Evolutionary conservation across 2,797 vertebrate genomes (phyloP).

Genomic region (Dicrostonyx torquatus): DNA sequence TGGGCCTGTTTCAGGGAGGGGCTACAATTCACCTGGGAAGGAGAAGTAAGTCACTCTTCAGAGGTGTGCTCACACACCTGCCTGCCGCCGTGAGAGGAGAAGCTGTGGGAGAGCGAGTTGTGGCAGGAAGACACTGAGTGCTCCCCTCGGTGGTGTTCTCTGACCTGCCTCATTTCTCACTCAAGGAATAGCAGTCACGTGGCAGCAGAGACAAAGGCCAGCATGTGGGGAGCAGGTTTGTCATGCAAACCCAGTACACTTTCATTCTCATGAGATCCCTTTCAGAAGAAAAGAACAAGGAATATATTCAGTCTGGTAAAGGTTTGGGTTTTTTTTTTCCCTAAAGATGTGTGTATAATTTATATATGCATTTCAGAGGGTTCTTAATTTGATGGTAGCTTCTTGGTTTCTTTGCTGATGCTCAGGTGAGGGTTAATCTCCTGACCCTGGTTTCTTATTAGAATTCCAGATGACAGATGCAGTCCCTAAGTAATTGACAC

Average conservation of each 20-base stretch:
- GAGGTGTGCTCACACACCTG: background rate
- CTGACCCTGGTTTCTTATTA: background rate
- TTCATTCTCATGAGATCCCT: conserved; percentile 11
- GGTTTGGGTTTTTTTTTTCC: background rate
- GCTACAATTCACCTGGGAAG: background rate
- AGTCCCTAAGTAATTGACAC: background rate
- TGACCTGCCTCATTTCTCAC: background rate
- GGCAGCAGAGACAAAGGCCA: background rate
- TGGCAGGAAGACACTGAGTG: background rate
- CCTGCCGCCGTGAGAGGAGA: background rate
- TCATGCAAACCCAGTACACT: background rate
- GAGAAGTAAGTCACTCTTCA: background rate
- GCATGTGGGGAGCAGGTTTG: background rate
- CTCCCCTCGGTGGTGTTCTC: background rate
- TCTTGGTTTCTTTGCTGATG: background rate
- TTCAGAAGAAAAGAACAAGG: conserved; percentile 28
- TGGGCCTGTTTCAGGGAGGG: background rate
- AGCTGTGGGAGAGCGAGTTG: background rate
- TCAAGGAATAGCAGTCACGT: background rate
- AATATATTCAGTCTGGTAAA: background rate
- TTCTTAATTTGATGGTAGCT: background rate
- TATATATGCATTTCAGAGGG: background rate
- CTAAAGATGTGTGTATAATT: background rate
- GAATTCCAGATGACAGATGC: background rate
- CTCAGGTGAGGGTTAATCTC: background rate